A percentile compares a stretch with the other conserved stretches of the same genome.
Conservation (phyloP, 2,113 vertebrate species). For the Rhinopomastus cyanomelas region DNA sequence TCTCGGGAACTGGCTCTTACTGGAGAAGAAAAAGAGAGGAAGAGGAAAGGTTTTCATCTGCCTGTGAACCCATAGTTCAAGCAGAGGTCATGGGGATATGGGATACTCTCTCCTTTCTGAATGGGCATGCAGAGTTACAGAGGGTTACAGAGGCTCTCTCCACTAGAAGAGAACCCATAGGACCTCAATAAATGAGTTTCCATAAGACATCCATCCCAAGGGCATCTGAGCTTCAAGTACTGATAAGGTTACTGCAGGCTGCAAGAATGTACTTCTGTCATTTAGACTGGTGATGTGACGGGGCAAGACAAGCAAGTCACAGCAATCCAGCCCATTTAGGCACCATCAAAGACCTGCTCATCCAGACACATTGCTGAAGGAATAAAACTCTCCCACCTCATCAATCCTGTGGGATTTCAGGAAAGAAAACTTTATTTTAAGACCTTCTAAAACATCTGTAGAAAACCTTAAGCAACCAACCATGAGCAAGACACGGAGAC, state of each 20-base stretch:
- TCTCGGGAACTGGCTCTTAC: neutral
- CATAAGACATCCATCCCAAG: neutral
- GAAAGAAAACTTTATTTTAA: neutral
- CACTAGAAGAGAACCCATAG: neutral
- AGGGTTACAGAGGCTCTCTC: neutral
- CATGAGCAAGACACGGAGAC: neutral
- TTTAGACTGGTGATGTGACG: neutral
- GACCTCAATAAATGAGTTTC: neutral
- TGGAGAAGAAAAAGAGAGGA: neutral
- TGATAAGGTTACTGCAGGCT: neutral
- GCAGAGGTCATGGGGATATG: neutral
- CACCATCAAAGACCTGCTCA: neutral
- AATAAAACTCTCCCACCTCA: neutral
- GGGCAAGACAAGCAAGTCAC: neutral
- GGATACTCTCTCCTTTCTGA: neutral
- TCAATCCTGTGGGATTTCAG: neutral
- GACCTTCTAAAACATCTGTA: neutral
- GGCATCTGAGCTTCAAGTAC: neutral
- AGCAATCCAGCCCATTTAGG: neutral
- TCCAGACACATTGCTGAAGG: neutral
- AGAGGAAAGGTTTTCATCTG: neutral
- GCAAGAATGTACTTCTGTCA: neutral
- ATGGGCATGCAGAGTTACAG: accelerated
- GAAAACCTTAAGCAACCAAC: neutral
- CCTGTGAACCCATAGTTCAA: neutral